Conservation (phyloP, 2,797 vertebrate genomes). For the Poeciliopsis gracilis region DNA sequence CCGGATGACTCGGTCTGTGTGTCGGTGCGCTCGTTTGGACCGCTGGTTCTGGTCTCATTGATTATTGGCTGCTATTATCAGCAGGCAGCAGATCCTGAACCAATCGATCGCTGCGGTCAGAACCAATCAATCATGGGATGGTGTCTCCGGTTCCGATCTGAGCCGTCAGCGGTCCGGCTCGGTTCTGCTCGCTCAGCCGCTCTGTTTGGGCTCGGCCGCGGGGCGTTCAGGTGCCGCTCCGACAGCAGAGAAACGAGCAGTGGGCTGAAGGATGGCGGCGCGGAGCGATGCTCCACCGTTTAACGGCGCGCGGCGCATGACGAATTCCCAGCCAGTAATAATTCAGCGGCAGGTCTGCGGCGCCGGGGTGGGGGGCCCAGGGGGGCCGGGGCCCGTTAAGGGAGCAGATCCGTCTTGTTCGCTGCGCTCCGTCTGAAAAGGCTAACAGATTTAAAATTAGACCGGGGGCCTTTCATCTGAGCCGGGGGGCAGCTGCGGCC, state of each 20-base stretch:
- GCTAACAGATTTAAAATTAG: constrained; percentile 84
- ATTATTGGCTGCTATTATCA: background rate
- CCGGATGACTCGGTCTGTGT: no score
- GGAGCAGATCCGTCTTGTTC: constrained; percentile 79
- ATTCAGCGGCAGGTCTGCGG: constrained; percentile 74
- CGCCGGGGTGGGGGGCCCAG: constrained; percentile 18
- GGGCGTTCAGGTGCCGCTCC: constrained; percentile 30
- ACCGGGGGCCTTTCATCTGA: constrained; percentile 79
- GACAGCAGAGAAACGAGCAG: constrained; percentile 71
- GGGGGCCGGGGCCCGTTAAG: constrained; percentile 68
- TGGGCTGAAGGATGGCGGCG: constrained; percentile 36
- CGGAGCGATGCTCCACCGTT: constrained; percentile 35
- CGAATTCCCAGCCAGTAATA: constrained; percentile 74
- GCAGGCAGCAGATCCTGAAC: background rate
- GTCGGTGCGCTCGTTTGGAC: no score
- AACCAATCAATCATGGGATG: background rate
- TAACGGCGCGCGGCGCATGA: constrained; percentile 68
- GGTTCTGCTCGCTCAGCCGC: no score
- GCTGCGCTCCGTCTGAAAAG: constrained; percentile 63
- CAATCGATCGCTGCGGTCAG: background rate
- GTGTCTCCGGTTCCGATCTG: background rate
- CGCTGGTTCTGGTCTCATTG: background rate
- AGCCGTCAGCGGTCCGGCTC: background rate
- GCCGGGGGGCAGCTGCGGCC: constrained; percentile 78
- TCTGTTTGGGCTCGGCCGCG: background rate